Base-by-base conservation (phyloP, 2,113 vertebrate species). In the Epinephelus fuscoguttatus region DNA sequence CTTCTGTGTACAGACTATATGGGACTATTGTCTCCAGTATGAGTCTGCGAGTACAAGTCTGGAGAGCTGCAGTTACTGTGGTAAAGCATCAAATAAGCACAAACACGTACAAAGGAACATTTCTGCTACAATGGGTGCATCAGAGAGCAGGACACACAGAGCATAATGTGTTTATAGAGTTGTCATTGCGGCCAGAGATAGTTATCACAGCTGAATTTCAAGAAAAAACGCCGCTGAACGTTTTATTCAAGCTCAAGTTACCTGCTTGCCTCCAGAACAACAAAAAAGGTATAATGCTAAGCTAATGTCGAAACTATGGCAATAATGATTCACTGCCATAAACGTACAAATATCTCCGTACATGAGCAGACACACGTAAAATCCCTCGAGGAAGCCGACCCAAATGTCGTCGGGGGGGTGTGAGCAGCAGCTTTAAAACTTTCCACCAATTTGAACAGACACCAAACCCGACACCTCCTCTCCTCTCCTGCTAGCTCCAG, bases 391-490 rank as follows among this genome's bases (percentile, higher is more conserved):
- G 17, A 27, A 56, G 1, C 7, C 42, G 50, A 56, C 21, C 57
- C 17, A 57, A 9, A 60, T 23, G 42, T 64, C 21, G 80, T 0
- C 27, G 8, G 14, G 33, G 47, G 30, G 1, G 8, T 3, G 33
- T 8, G 47, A 37, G 23, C 33, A 66, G 57, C 10, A 61, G 64
- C 64, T 25, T 49, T 17, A 12, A 37, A 87, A 84, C 77, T 87
- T 76, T 83, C 80, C 77, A 60, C 55, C 23, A 21, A 57, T 85
- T 67, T 63, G n/a, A 23, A 17, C 10, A 27, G 25, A 45, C 79
- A 69, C 50, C 68, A 27, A 74, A 78, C 50, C 55, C 19, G 61
- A 18, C 78, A 19, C 40, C 4, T 23, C 70, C 19, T 15, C 52
- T 25, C 19, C 27, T 17, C 27, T 37, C 37, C 53, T 0, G 21